Base-by-base conservation (phyloP, 2,113 vertebrate genomes). In the Noturus placidus region DNA sequence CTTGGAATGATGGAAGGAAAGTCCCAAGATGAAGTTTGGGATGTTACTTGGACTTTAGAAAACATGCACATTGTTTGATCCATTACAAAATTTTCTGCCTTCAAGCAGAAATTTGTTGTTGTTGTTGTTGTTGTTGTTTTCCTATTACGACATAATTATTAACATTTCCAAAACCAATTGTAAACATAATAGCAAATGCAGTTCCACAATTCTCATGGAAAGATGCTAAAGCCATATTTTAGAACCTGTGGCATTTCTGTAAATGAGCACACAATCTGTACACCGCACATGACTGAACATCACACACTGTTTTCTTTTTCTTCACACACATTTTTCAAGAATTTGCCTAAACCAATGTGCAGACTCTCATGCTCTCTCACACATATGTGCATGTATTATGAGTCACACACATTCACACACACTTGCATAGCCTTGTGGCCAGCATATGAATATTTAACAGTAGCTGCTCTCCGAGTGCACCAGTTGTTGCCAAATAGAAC, bases 401-500 rank as follows among this genome's bases (percentile, higher is more conserved):
- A 86, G 82, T 72, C 35, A 56, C 78, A 38, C 84, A 89, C 67
- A 84, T 80, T 74, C 72, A 82, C 86, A 84, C 54, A 82, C 13
- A 33, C 67, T 87, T 82, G 89, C 80, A 88, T 89, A 91, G 95
- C 96, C 95, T 95, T 95, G 96, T 95, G 95, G 91, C 92, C 96
- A 92, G 94, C 95, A 96, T 97, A 98, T 98, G 97, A 98, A 99
- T 99, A 99, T 99, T 97, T 97, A 99, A 97, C 96, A 97, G 97
- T 98, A 97, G 97, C 97, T 97, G 97, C 97, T 97, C 95, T 94
- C 95, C 93, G 96, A 93, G 95, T 94, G 92, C 94, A 94, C 97
- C 97, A 97, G 97, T 98, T 97, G 97, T 98, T 96, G 96, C 97
- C 97, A 99, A 99, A 99, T 98, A 98, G 97, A 96, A 97, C 97